Evolutionary conservation across 1,140 invertebrate genomes (phyloP).

Genomic region (Harlomillsia oculata): DNA sequence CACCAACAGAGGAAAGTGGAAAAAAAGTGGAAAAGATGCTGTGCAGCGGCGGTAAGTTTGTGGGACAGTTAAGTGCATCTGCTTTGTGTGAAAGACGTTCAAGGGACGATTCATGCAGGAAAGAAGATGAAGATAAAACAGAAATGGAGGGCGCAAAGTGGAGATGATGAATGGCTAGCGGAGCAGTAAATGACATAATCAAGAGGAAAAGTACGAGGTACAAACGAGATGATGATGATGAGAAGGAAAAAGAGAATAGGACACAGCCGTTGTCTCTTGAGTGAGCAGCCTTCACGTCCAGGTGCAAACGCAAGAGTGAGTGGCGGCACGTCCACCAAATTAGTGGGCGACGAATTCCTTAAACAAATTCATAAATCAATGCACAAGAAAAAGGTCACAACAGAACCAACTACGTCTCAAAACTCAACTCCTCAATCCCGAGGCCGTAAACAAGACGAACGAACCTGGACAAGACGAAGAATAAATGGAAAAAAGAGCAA

Average conservation of each 20-base stretch:
- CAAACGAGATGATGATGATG: conserved; percentile 26
- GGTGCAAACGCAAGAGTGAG: conserved; percentile 22
- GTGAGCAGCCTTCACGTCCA: conserved; percentile 4
- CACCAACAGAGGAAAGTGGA: too few relatives aligned
- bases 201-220: conserved; percentile 15
- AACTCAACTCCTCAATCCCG: neutral
- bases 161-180: conserved; percentile 26
- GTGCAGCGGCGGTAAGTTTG: too few relatives aligned
- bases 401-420: conserved; percentile 20
- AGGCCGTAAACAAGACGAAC: conserved; percentile 4
- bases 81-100: too few relatives aligned
- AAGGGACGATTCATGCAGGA: too few relatives aligned
- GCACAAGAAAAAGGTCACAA: conserved; percentile 30
- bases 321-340: conserved; percentile 35
- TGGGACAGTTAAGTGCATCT: too few relatives aligned
- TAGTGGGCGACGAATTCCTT: conserved; percentile 36
- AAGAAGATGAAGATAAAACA: too few relatives aligned
- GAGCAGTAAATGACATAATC: conserved; percentile 31
- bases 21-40: too few relatives aligned
- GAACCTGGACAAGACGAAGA: neutral
- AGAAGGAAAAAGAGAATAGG: neutral
- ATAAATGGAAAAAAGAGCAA: neutral
- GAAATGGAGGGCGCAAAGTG: conserved; percentile 14
- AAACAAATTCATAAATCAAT: conserved; percentile 36
- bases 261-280: conserved; percentile 1